Evolutionary conservation across 2,888 invertebrate species (phyloP).

Genomic region (Diaprepes abbreviatus): DNA sequence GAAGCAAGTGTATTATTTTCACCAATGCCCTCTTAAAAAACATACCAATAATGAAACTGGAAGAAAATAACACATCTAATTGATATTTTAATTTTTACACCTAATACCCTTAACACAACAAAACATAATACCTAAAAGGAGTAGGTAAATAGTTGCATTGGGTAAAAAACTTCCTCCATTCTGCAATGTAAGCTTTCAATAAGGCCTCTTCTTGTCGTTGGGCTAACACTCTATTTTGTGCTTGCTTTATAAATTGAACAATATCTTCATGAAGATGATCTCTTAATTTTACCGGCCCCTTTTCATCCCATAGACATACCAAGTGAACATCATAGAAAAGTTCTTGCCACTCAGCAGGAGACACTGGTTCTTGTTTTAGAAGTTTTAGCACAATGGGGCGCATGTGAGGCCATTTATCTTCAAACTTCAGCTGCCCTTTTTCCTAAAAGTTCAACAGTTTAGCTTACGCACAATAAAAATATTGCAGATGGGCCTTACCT

Average conservation of each 20-base stretch:
- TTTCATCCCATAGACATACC: conserved; percentile 98
- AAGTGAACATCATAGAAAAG: conserved; percentile 96
- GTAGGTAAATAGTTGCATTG: conserved; percentile 97
- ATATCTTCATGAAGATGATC: conserved; percentile 93
- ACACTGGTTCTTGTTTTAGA: conserved; percentile 93
- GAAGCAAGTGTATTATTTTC: no score
- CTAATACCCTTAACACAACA: no score
- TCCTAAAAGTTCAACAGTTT: conserved; percentile 69
- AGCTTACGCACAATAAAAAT: background rate
- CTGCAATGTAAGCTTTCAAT: conserved; percentile 95
- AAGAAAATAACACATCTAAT: no score
- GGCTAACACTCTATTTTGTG: conserved; percentile 89
- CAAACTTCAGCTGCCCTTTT: conserved; percentile 88
- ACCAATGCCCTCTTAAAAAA: no score
- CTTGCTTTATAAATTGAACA: conserved; percentile 93
- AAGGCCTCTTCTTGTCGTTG: conserved; percentile 96
- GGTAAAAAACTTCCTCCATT: conserved; percentile 98
- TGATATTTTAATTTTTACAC: no score
- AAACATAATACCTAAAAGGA: conserved; percentile 76
- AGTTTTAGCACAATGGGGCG: conserved; percentile 94
- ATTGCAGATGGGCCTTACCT: conserved; percentile 52
- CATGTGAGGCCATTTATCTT: conserved; percentile 98
- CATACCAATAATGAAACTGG: no score
- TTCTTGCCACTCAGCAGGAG: conserved; percentile 97
- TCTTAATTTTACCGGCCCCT: conserved; percentile 89